A percentile compares a stretch with the other conserved stretches of the same genome.
Conservation (phyloP, 1,140 invertebrate genomes). For the Neuroterus valhalla region DNA sequence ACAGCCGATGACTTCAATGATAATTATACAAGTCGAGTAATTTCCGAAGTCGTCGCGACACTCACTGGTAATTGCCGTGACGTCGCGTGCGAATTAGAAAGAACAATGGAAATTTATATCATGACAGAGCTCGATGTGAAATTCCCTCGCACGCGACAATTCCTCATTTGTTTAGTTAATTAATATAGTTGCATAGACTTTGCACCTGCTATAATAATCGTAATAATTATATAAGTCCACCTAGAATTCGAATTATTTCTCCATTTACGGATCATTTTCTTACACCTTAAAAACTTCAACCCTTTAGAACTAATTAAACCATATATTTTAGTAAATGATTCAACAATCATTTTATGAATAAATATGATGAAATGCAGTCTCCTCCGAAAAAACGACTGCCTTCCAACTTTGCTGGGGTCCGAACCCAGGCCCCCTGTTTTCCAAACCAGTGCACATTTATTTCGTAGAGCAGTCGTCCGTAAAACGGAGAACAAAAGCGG, state of each 20-base stretch:
- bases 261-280: too few species aligned
- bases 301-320: too few species aligned
- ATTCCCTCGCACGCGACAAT: conserved; percentile 55
- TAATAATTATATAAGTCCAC: background rate
- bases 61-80: conserved; percentile 64
- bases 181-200: background rate
- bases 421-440: too few species aligned
- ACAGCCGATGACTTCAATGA: background rate
- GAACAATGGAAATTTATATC: conserved; percentile 11
- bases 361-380: too few species aligned
- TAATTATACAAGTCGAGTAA: background rate
- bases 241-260: background rate
- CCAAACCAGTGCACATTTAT: too few species aligned
- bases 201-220: background rate
- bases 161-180: conserved; percentile 14
- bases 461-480: too few species aligned
- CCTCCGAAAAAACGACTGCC: too few species aligned
- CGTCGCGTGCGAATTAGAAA: conserved; percentile 44
- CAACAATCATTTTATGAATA: too few species aligned
- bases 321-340: too few species aligned
- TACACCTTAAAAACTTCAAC: too few species aligned
- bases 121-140: conserved; percentile 37
- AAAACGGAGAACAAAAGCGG: too few species aligned
- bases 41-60: background rate
- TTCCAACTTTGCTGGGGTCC: too few species aligned